phyloP scores from a whole-genome alignment of 2,888 invertebrate species.

The Microctonus hyperodae region DNA sequence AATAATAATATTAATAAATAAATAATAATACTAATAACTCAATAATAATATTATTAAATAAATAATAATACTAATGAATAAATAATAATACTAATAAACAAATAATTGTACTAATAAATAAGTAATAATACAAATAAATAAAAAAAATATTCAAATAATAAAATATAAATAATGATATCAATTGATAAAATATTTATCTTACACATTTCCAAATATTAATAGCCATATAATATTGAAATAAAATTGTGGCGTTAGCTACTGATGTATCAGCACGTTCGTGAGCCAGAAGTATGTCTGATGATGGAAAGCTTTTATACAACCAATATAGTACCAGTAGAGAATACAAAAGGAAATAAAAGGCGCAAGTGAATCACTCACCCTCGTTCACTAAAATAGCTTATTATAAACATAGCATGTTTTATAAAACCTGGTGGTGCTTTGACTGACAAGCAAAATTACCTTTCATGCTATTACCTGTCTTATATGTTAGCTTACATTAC shows the following conservation, averaged over 20 bases:
- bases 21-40: too few species aligned
- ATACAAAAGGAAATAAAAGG: constrained; percentile 21
- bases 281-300: constrained; percentile 21
- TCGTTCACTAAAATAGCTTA: constrained; percentile 20
- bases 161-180: background rate
- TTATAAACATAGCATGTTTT: constrained; percentile 15
- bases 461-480: constrained; percentile 18
- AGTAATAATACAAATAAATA: too few species aligned
- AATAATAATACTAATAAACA: too few species aligned
- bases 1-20: too few species aligned
- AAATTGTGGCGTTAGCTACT: background rate
- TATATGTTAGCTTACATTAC: background rate
- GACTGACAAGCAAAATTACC: constrained; percentile 21
- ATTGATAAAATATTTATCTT: constrained; percentile 31
- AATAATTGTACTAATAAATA: background rate
- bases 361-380: constrained; percentile 24
- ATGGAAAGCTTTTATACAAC: constrained; percentile 17
- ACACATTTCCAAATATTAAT: constrained; percentile 41
- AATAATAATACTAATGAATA: too few species aligned
- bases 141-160: background rate
- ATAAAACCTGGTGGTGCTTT: constrained; percentile 19
- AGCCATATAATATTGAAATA: constrained; percentile 28
- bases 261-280: constrained; percentile 16
- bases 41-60: too few species aligned
- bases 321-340: constrained; percentile 11